Evolutionary conservation across 1,140 invertebrate species (phyloP), one percentile per base, ranked within the genome.

Genomic region (Copidosoma floridanum): DNA sequence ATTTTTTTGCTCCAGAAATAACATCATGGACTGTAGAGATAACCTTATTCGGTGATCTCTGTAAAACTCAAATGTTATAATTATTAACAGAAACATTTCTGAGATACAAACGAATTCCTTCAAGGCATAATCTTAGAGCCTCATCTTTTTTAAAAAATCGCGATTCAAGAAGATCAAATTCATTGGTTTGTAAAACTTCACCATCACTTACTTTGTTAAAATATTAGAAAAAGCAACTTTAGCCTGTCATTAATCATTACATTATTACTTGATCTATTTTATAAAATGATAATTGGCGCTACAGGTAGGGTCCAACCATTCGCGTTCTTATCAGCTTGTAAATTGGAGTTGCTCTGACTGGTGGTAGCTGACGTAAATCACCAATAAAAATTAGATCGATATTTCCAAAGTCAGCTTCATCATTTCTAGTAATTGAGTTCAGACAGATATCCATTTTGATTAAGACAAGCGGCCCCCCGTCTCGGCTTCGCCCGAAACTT

Each of bases 201-300:
- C 68, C 68, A 63, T 70, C 67, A 3, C 71, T 67, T 47, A 71
- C 65, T 69, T 69, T 72, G 69, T 72, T 24, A 74, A 61, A 47
- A 72, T 61, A n/a, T 47, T 43, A n/a, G 70, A 71, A 60, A 73
- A 75, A n/a, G n/a, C n/a, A n/a, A n/a, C n/a, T n/a, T n/a, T n/a
- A n/a, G n/a, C n/a, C n/a, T n/a, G n/a, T n/a, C n/a, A n/a, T n/a
- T n/a, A n/a, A n/a, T n/a, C 48, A 12, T 38, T 41, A 51, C 53
- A 55, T 70, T 62, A 29, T 50, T 14, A 72, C 65, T 65, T 68
- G 10, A 5, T 35, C 63, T 1, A 70, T 29, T 47, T 69, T 59
- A 46, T 64, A 70, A 62, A 64, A 70, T 58, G 66, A 40, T 1
- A 69, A 59, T 14, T 35, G 26, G 21, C 44, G 54, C 64, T 67